Evolutionary conservation across 64 coral and sea anemone species (phyloP), one percentile per base, ranked within the genome.

Genomic region (Montipora sp.): DNA sequence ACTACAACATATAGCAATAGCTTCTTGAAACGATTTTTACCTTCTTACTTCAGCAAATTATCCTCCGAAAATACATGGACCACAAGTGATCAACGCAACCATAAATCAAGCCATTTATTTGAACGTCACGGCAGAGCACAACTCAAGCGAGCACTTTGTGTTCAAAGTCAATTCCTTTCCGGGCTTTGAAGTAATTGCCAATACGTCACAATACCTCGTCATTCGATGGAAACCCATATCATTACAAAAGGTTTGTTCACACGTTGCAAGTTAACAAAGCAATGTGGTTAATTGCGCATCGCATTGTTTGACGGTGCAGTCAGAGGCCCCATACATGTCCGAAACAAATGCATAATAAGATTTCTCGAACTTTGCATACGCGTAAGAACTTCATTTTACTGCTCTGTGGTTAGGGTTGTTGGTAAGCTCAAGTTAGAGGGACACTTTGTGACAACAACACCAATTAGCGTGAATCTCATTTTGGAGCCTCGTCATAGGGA

Each of bases 41-140:
- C 44, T 63, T 47, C 10, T 20, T 47, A 1, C 46, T 68, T 47
- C 59, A 83, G 81, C 59, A 66, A 18, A 36, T 68, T 83, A 68
- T 16, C 81, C 81, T 2, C 81, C 81, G 7, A 43, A 48, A 47
- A 83, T 83, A 19, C 20, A 68, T 15, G 81, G 81, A 47, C 81
- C 81, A 48, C 11, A 83, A 66, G 81, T 83, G 15, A 83, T 83
- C 44, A 83, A 83, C 59, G 81, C 81, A 6, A 83, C 81, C 5
- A 20, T 83, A 47, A 68, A 68, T 47, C 59, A 83, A 67, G 48
- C 81, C 27, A 63, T 83, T 83, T 59, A 83, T 47, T 1, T 83
- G 81, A 68, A 27, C 59, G 67, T 83, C 44, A 83, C 59, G 67
- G 81, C 81, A 13, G 36, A 63, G 7, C 81, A 83, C 55, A 83